Evolutionary conservation across 2,113 vertebrate genomes (phyloP).

Genomic region (Myotis lucifugus): DNA sequence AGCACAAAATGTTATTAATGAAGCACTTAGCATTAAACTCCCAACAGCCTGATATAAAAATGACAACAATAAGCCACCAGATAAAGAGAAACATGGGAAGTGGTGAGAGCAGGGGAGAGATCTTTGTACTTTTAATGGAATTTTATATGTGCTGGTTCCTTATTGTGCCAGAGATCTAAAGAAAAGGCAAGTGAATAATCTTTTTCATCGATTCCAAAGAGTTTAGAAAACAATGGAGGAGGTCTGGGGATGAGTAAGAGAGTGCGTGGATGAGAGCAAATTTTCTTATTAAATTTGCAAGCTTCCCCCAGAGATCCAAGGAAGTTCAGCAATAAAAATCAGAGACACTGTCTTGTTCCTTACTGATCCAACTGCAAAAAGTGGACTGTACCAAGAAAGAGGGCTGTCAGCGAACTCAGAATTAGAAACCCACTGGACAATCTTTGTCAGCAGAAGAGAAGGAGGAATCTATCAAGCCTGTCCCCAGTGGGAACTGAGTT

Average conservation of each 20-base stretch:
- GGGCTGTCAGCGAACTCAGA: not conserved
- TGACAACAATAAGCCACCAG: conserved; percentile 80
- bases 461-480: not conserved
- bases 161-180: conserved; percentile 66
- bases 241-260: conserved; percentile 7
- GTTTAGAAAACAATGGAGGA: conserved; percentile 38
- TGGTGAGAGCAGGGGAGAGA: not conserved
- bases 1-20: conserved; percentile 84
- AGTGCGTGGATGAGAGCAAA: conserved; percentile 26
- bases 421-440: not conserved
- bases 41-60: conserved; percentile 82
- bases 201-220: conserved; percentile 58
- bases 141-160: conserved; percentile 77
- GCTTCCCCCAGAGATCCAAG: not conserved
- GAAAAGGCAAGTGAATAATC: conserved; percentile 56
- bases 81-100: conserved; percentile 77
- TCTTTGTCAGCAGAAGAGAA: not conserved
- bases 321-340: conserved; percentile 19
- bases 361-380: not conserved
- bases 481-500: conserved; percentile 41
- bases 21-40: conserved; percentile 85
- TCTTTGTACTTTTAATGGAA: conserved; percentile 78
- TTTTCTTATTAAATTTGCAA: conserved; percentile 60
- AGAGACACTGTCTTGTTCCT: conserved; percentile 30
- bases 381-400: not conserved